Percentiles rank a stretch among this genome's conserved stretches.
phyloP scores from a whole-genome alignment of 2,797 vertebrate genomes.

The Hozukius guyotensis region DNA sequence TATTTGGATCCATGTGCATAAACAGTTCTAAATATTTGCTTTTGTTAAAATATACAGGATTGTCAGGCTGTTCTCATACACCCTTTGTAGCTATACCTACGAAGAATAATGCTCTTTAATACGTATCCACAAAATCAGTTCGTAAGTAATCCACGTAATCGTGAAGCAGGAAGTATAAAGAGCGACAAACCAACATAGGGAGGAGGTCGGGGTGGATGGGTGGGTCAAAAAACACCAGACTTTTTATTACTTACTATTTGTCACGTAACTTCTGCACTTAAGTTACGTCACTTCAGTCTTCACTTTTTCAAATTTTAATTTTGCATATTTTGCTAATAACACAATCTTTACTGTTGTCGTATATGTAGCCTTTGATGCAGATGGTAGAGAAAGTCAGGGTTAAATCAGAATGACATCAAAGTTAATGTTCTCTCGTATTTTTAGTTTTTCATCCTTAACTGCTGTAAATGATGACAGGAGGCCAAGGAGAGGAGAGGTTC shows the following conservation, averaged over 20 bases:
- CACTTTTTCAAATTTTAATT: background rate
- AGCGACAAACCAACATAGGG: no score
- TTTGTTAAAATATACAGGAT: background rate
- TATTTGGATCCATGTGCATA: background rate
- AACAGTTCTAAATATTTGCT: no score
- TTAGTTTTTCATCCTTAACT: slow-evolving; percentile 24
- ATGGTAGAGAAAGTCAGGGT: background rate
- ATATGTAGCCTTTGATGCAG: background rate
- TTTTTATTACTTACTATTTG: no score
- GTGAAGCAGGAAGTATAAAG: no score
- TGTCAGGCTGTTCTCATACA: background rate
- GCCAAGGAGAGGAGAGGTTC: slow-evolving; percentile 21
- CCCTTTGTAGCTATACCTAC: no score
- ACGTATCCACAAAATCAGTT: no score
- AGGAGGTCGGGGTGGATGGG: no score
- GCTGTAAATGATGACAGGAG: slow-evolving; percentile 25
- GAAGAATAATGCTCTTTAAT: no score
- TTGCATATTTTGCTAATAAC: background rate
- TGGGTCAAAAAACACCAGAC: no score
- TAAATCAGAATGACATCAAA: background rate
- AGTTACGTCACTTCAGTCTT: no score
- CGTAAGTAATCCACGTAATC: no score
- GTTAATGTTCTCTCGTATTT: slow-evolving; percentile 10
- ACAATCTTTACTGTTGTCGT: background rate
- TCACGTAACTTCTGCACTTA: no score